Percentiles rank a stretch among this genome's conserved stretches.
Conservation (phyloP, 1,140 invertebrate genomes). For the Gerris buenoi region DNA sequence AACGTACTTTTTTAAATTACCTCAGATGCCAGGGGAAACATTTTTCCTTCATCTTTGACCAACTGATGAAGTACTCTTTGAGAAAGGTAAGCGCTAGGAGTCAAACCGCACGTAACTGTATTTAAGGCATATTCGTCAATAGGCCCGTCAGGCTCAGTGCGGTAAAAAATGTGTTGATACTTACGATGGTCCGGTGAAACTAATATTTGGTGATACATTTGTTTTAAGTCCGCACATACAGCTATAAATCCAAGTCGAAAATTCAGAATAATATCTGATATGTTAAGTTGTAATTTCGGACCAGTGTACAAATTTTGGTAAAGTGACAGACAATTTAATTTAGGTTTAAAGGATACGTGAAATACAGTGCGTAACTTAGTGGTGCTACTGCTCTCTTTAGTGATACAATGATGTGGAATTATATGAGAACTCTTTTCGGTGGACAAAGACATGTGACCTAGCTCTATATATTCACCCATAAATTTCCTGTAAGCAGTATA, state of each 20-base stretch:
- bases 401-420: neutral
- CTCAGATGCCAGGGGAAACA: neutral
- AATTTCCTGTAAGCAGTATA: neutral
- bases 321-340: neutral
- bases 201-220: neutral
- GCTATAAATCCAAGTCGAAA: neutral
- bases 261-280: neutral
- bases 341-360: neutral
- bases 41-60: neutral
- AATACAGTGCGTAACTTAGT: neutral
- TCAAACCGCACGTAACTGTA: neutral
- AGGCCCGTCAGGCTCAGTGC: neutral
- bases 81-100: neutral
- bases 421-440: neutral
- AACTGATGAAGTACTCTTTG: neutral
- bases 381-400: neutral
- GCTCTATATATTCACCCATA: neutral
- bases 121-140: neutral
- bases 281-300: neutral
- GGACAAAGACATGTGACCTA: neutral
- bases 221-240: neutral
- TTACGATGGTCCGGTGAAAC: neutral
- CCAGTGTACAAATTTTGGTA: neutral
- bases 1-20: slow-evolving; percentile 24
- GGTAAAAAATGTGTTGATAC: neutral